phyloP scores from a whole-genome alignment of 2,113 vertebrate genomes.

The Canis aureus region DNA sequence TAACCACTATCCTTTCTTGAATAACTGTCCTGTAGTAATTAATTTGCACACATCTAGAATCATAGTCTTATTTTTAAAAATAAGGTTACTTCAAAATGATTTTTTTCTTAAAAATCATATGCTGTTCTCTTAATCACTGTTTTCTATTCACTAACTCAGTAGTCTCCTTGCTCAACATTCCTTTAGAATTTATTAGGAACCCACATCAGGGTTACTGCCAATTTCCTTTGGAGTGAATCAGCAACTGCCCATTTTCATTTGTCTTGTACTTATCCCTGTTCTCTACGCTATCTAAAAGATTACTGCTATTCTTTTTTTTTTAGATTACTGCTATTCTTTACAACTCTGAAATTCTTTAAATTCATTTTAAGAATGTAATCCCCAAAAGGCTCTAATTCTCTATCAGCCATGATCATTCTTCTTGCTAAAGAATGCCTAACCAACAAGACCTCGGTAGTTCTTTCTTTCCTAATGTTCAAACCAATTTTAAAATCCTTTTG shows the following conservation, averaged over 20 bases:
- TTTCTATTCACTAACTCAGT: slow-evolving; percentile 2
- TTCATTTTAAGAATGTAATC: neutral
- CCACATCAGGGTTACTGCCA: neutral
- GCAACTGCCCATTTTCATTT: neutral
- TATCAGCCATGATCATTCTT: neutral
- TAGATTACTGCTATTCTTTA: slow-evolving; percentile 15
- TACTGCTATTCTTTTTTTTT: neutral
- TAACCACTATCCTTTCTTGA: neutral
- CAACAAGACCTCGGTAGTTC: slow-evolving; percentile 15
- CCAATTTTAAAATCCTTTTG: slow-evolving; percentile 43
- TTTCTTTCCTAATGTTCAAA: neutral
- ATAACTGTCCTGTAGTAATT: neutral
- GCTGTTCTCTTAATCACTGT: neutral
- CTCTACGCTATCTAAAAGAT: slow-evolving; percentile 2
- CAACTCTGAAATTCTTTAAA: slow-evolving; percentile 43
- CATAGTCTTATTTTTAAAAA: neutral
- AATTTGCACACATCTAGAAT: neutral
- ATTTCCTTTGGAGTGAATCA: neutral
- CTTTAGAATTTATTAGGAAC: slow-evolving; percentile 14
- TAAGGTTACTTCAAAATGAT: slow-evolving; percentile 10
- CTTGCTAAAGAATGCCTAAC: slow-evolving; percentile 10
- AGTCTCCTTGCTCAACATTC: neutral
- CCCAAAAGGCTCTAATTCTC: neutral
- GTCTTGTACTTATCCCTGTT: neutral
- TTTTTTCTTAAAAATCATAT: slow-evolving; percentile 46